phyloP scores from a whole-genome alignment of 2,113 vertebrate species.

The Crocuta crocuta region DNA sequence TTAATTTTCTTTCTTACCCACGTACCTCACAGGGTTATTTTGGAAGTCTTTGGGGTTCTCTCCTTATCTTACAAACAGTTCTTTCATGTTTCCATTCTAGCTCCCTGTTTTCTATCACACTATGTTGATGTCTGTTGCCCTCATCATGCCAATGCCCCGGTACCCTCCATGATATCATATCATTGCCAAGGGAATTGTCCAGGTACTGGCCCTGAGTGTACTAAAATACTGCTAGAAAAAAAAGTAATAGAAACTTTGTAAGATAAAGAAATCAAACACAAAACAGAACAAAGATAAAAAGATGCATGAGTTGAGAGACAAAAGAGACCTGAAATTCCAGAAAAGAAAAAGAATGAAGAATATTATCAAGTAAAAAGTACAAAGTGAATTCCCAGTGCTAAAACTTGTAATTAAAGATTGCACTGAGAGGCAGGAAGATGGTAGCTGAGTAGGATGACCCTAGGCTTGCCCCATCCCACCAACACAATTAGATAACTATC shows the following conservation, averaged over 20 bases:
- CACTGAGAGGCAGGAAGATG: background rate
- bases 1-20: background rate
- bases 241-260: background rate
- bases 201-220: background rate
- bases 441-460: too few relatives aligned
- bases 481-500: too few relatives aligned
- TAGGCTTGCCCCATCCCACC: too few relatives aligned
- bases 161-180: background rate
- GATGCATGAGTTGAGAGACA: background rate
- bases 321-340: background rate
- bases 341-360: slow-evolving; percentile 21
- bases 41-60: background rate
- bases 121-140: background rate
- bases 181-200: background rate
- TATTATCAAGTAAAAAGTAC: background rate
- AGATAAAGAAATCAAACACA: background rate
- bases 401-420: background rate
- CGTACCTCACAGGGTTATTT: background rate
- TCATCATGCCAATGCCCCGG: background rate
- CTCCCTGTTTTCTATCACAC: background rate
- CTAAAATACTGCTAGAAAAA: background rate
- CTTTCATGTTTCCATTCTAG: background rate
- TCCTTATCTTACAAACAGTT: background rate
- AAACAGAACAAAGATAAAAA: slow-evolving; percentile 1
- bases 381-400: background rate